Evolutionary conservation across 1,140 invertebrate species (phyloP).

Genomic region (Drosophila lacteicornis): DNA sequence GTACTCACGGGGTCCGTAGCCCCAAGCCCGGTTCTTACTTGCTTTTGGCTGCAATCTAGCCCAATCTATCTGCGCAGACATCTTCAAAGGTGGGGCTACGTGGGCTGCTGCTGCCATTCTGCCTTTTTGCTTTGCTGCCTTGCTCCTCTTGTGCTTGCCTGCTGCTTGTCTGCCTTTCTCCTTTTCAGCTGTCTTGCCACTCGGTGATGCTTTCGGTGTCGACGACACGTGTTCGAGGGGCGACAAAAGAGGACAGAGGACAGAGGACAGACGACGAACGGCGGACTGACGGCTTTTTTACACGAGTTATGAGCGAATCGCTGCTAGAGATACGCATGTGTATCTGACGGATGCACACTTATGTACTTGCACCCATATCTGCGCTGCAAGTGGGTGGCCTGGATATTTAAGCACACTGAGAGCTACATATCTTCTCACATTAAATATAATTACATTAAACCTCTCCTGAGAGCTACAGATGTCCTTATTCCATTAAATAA

Average conservation of each 20-base stretch:
- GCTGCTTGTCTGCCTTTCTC: constrained; percentile 24
- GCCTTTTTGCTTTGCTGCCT: constrained; percentile 10
- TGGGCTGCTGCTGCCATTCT: constrained; percentile 39
- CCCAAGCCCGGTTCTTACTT: not conserved
- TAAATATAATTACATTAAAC: no score
- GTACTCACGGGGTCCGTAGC: constrained; percentile 1
- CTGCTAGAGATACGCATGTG: constrained; percentile 34
- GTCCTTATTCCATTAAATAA: no score
- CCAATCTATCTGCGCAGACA: constrained; percentile 53
- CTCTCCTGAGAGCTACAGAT: not conserved
- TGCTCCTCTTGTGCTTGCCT: constrained; percentile 28
- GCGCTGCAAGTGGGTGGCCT: constrained; percentile 19
- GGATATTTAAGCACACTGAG: not conserved
- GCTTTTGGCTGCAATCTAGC: constrained; percentile 37
- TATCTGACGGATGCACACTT: constrained; percentile 32
- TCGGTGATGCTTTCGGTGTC: constrained; percentile 54
- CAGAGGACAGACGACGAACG: constrained; percentile 41
- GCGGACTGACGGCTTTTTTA: constrained; percentile 46
- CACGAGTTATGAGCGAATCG: constrained; percentile 43
- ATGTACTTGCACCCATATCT: constrained; percentile 13
- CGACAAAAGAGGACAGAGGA: constrained; percentile 14
- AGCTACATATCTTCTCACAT: no score
- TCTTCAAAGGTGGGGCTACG: constrained; percentile 52
- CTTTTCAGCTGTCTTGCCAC: constrained; percentile 21
- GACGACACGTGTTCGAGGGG: constrained; percentile 73